These are phyloP conservation scores for Heliconius erato DNA, from an alignment of 2,888 invertebrate species.

Conservation along the genomic window DNA sequence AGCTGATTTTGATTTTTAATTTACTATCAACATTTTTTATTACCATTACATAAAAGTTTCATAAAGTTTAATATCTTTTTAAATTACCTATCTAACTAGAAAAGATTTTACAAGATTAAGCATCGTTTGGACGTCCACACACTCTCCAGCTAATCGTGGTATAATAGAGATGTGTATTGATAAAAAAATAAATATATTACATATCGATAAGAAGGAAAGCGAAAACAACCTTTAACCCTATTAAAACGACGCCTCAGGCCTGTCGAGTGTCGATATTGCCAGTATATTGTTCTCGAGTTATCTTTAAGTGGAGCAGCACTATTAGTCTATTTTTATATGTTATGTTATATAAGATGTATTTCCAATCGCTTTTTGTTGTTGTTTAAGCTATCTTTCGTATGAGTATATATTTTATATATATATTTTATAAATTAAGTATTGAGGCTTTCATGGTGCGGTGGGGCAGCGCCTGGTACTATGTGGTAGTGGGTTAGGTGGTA, in stretches of 20 bases:
- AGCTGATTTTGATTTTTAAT: no score
- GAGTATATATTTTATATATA: background rate
- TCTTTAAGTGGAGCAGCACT: conserved; percentile 14
- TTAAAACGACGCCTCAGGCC: conserved; percentile 16
- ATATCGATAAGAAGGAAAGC: conserved; percentile 15
- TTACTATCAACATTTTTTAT: no score
- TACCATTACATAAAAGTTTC: no score
- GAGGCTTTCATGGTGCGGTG: no score
- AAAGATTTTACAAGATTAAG: no score
- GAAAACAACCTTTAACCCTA: conserved; percentile 8
- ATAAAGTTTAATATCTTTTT: no score
- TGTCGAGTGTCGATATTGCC: background rate
- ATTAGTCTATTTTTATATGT: conserved; percentile 36
- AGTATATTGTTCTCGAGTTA: conserved; percentile 13
- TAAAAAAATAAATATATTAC: background rate
- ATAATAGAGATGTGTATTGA: background rate
- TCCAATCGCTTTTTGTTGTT: conserved; percentile 4
- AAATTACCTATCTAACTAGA: no score
- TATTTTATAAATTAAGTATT: no score
- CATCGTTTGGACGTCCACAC: no score
- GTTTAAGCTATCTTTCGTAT: background rate
- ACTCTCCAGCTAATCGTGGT: background rate
- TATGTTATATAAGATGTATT: conserved; percentile 32
- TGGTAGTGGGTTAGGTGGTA: no score
- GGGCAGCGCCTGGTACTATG: no score